phyloP scores from a whole-genome alignment of 2,888 invertebrate genomes.

The Stenolophus ochropezus region DNA sequence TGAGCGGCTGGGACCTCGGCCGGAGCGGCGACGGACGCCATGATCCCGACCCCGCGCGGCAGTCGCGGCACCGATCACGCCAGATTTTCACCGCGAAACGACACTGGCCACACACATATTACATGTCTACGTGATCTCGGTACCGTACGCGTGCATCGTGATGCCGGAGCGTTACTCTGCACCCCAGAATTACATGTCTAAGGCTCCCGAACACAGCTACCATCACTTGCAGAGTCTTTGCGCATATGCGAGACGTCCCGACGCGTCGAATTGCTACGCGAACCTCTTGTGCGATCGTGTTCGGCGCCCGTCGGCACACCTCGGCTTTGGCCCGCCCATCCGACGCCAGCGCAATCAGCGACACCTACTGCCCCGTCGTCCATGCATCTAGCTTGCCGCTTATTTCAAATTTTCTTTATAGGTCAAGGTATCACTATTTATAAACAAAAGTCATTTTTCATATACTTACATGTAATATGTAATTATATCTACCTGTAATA shows the following conservation, averaged over 20 bases:
- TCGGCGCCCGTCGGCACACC: slow-evolving; percentile 66
- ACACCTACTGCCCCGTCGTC: background rate
- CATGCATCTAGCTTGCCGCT: background rate
- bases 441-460: too few species aligned
- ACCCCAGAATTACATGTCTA: slow-evolving; percentile 71
- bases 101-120: slow-evolving; percentile 73
- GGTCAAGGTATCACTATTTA: too few species aligned
- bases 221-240: slow-evolving; percentile 68
- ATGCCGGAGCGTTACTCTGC: slow-evolving; percentile 72
- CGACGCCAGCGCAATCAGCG: slow-evolving; percentile 61
- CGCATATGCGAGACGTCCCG: slow-evolving; percentile 68
- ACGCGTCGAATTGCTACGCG: slow-evolving; percentile 67
- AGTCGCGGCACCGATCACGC: slow-evolving; percentile 75
- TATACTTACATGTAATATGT: too few species aligned
- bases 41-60: slow-evolving; percentile 75
- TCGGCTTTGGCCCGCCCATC: slow-evolving; percentile 67
- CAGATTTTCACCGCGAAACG: slow-evolving; percentile 78
- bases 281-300: slow-evolving; percentile 60
- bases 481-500: too few species aligned
- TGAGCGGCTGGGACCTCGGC: slow-evolving; percentile 77
- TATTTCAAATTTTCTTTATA: background rate
- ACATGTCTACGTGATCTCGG: slow-evolving; percentile 78
- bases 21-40: slow-evolving; percentile 75
- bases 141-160: slow-evolving; percentile 77
- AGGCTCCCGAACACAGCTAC: slow-evolving; percentile 71